phyloP scores from a whole-genome alignment of 2,888 invertebrate genomes.

The Andrena praecox region DNA sequence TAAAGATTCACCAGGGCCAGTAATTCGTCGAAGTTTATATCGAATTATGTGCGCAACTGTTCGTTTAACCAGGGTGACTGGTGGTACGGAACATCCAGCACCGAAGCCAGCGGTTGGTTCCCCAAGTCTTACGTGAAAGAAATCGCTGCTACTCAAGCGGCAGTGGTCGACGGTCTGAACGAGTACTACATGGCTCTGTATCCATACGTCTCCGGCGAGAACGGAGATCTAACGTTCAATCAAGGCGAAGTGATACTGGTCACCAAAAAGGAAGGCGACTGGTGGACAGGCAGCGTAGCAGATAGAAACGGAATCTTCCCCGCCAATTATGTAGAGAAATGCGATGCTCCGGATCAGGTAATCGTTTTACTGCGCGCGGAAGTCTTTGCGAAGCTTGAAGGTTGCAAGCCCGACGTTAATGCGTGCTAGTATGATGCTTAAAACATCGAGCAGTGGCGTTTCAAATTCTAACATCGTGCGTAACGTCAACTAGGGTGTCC shows the following conservation, averaged over 20 bases:
- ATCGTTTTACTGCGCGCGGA: not conserved
- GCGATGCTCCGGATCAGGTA: slow-evolving; percentile 85
- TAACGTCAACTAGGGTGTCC: slow-evolving; percentile 49
- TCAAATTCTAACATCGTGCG: slow-evolving; percentile 26
- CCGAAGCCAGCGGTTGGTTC: slow-evolving; percentile 87
- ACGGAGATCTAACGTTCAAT: slow-evolving; percentile 96
- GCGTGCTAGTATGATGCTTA: not conserved
- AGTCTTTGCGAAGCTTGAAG: slow-evolving; percentile 5
- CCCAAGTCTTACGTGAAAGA: slow-evolving; percentile 87
- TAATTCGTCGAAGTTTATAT: not conserved
- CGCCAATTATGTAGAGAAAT: slow-evolving; percentile 96
- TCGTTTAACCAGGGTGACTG: slow-evolving; percentile 86
- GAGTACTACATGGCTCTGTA: slow-evolving; percentile 96
- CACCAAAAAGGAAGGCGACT: slow-evolving; percentile 96
- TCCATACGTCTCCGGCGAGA: slow-evolving; percentile 94
- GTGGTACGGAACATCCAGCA: slow-evolving; percentile 87
- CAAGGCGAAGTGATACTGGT: slow-evolving; percentile 95
- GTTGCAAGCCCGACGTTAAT: slow-evolving; percentile 3
- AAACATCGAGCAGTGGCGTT: not conserved
- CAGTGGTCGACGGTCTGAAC: slow-evolving; percentile 83
- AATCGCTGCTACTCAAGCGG: slow-evolving; percentile 70
- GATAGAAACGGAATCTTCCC: slow-evolving; percentile 97
- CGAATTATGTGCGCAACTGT: not conserved
- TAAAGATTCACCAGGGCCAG: not conserved
- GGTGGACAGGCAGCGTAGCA: slow-evolving; percentile 98